Evolutionary conservation across 2,888 invertebrate genomes (phyloP).

Genomic region (Melikaiella ostensackeni): DNA sequence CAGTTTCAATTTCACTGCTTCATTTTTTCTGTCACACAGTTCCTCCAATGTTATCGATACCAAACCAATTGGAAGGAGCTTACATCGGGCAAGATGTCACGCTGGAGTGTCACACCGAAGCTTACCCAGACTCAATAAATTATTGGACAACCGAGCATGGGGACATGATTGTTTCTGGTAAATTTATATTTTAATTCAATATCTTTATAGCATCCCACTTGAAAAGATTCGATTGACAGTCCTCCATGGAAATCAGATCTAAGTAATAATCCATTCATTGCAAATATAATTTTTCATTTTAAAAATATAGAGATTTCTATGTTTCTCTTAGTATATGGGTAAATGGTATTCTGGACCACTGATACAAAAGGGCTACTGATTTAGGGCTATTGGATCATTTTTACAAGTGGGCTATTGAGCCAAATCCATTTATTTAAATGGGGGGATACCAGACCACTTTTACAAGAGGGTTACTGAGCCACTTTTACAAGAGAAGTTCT

Average conservation of each 20-base stretch:
- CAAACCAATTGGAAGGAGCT: constrained; percentile 94
- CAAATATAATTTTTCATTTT: not conserved
- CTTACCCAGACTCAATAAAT: constrained; percentile 94
- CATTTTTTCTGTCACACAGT: constrained; percentile 79
- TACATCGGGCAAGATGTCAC: constrained; percentile 93
- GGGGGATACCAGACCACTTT: too few relatives aligned
- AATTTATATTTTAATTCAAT: constrained; percentile 61
- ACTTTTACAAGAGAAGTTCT: too few relatives aligned
- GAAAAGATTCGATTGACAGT: not conserved
- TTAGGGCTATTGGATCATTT: too few relatives aligned
- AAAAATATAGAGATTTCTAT: not conserved
- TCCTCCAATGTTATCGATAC: constrained; percentile 96
- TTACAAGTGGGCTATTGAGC: too few relatives aligned
- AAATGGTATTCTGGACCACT: too few relatives aligned
- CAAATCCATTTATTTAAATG: too few relatives aligned
- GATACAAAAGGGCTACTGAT: too few relatives aligned
- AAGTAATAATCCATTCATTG: not conserved
- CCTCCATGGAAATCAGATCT: not conserved
- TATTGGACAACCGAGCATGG: constrained; percentile 96
- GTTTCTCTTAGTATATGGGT: too few relatives aligned
- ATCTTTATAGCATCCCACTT: not conserved
- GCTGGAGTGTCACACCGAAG: constrained; percentile 93
- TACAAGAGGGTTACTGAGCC: too few relatives aligned
- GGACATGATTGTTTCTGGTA: constrained; percentile 96
- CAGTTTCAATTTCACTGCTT: not conserved